A percentile compares a stretch with the other conserved stretches of the same genome.
phyloP scores from a whole-genome alignment of 2,113 vertebrate genomes.

The Passer montanus region DNA sequence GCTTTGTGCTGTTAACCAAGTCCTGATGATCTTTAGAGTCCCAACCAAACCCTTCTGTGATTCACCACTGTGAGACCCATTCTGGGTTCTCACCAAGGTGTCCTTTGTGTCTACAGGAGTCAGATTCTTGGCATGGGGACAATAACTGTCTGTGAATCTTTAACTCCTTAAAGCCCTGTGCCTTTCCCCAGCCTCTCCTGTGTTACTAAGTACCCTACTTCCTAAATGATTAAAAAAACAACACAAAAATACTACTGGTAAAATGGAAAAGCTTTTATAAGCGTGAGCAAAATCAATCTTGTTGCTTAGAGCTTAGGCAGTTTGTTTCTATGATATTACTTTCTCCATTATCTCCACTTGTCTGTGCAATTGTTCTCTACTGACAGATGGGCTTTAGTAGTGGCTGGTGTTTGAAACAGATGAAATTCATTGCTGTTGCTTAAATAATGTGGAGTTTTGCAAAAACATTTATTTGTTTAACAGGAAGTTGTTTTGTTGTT shows the following conservation, averaged over 20 bases:
- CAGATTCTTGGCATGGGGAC: not conserved
- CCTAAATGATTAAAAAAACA: not conserved
- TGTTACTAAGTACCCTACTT: not conserved
- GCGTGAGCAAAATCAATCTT: not conserved
- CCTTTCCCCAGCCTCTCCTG: not conserved
- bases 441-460: not conserved
- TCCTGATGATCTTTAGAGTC: not conserved
- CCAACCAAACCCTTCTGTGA: not conserved
- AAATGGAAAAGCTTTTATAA: not conserved
- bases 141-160: not conserved
- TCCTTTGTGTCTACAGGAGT: not conserved
- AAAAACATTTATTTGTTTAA: not conserved
- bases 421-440: not conserved
- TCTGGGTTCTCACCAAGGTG: not conserved
- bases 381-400: conserved; percentile 19
- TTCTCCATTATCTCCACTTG: not conserved
- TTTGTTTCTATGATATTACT: not conserved
- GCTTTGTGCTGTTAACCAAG: rapidly evolving
- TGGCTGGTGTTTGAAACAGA: not conserved
- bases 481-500: not conserved
- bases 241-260: not conserved
- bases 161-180: not conserved
- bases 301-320: not conserved
- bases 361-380: not conserved
- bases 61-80: not conserved